A percentile compares a stretch with the other conserved stretches of the same genome.
phyloP scores from a whole-genome alignment of 2,797 vertebrate species.

The Amniataba percoides region DNA sequence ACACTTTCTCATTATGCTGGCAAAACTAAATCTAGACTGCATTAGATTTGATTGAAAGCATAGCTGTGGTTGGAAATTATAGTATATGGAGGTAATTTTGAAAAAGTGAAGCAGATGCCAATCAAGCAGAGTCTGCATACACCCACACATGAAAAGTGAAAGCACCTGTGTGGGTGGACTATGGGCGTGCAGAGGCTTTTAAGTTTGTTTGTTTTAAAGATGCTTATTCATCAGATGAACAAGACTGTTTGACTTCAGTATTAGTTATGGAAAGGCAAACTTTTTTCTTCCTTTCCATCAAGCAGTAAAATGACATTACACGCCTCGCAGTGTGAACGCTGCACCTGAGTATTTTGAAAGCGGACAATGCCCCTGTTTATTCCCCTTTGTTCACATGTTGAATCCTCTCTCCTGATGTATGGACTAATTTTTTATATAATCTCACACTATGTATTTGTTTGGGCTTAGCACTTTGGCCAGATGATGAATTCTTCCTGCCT shows the following conservation, averaged over 20 bases:
- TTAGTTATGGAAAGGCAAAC: neutral
- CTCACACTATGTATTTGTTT: conserved; percentile 49
- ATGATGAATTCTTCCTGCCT: conserved; percentile 49
- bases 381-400: neutral
- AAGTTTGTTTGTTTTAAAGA: conserved; percentile 3
- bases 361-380: conserved; percentile 7
- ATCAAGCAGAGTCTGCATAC: neutral
- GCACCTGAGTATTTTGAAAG: conserved; percentile 27
- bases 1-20: neutral
- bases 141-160: neutral
- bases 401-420: conserved; percentile 33
- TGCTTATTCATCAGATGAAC: conserved; percentile 4
- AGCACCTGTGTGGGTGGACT: neutral
- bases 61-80: neutral
- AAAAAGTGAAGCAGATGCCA: neutral
- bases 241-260: conserved; percentile 11
- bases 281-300: neutral
- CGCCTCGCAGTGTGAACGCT: neutral
- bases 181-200: neutral
- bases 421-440: conserved; percentile 55
- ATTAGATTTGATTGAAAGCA: neutral
- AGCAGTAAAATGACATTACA: conserved; percentile 5
- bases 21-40: neutral
- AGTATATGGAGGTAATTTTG: neutral
- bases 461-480: conserved; percentile 39